Base-by-base conservation (phyloP, 2,113 vertebrate species). In the Brachionichthys hirsutus region DNA sequence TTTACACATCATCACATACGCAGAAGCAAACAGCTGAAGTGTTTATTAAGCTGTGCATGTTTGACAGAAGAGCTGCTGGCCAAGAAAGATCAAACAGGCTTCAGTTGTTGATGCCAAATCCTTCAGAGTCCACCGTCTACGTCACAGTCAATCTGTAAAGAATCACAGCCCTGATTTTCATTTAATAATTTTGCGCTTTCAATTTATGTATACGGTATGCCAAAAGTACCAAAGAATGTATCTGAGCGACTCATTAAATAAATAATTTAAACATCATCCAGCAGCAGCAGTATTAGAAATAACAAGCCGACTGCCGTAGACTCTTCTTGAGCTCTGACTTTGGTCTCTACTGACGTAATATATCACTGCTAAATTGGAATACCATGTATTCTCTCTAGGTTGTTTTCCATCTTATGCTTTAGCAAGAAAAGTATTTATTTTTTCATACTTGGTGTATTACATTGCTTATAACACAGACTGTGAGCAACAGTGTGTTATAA, bases 51-150 rank as follows among this genome's bases (percentile, higher is more conserved):
- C n/a, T 46, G 5, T 20, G 12, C 34, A 17, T 43, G 45, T 45
- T 54, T 50, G 36, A 61, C 34, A 49, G 72, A 67, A 47, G 51
- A 70, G 48, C 41, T 54, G 49, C 71, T 22, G 41, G 44, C 45
- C 41, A 30, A 63, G 35, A 61, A 50, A 51, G 60, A 70, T 69
- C 47, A 69, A 57, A 47, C 62, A 56, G 30, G 7, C 65, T 71
- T 69, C 20, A 59, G 40, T 75, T 73, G 18, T 42, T 17, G 22
- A 49, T 47, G n/a, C 47, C 36, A 38, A 38, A 38, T 38, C 36
- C 36, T 38, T 38, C 36, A 3, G 3, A 9, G 36, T 38, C 9
- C 36, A 38, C 9, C 9, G 10, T 30, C 8, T 8, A 30, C 24
- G 8, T 30, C 24, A 30, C 24, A 30, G 24, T 8, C 8, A 30